Evolutionary conservation across 2,113 vertebrate genomes (phyloP).

Genomic region (Perognathus longimembris): DNA sequence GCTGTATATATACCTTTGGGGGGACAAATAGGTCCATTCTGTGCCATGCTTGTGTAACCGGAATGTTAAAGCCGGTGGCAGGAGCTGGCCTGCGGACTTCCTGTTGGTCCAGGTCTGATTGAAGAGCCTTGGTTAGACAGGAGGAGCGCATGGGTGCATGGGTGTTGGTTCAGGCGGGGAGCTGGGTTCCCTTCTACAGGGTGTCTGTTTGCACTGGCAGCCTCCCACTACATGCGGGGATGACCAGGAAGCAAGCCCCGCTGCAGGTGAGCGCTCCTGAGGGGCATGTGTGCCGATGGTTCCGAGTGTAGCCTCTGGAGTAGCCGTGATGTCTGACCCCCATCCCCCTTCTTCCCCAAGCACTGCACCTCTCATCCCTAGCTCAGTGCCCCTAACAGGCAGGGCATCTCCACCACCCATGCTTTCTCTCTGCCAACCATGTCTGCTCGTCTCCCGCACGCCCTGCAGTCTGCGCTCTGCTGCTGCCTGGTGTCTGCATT

Average conservation of each 20-base stretch:
- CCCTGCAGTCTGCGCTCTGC: too few species aligned
- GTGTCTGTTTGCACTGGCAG: too few species aligned
- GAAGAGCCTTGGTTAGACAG: neutral
- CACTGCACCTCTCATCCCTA: neutral
- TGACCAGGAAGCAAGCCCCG: neutral
- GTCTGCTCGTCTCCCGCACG: neutral
- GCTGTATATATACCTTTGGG: neutral
- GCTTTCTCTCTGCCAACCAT: rapidly evolving
- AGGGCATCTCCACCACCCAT: neutral
- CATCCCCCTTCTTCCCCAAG: neutral
- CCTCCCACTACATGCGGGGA: neutral
- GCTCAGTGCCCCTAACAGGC: neutral
- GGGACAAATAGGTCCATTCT: neutral
- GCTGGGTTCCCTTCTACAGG: too few species aligned
- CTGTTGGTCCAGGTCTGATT: neutral
- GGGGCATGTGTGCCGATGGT: neutral
- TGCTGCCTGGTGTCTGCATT: neutral
- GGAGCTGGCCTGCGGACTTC: neutral
- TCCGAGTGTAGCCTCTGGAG: neutral
- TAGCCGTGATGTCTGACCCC: neutral
- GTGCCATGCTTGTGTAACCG: neutral
- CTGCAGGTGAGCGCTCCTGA: neutral
- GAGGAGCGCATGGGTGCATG: neutral
- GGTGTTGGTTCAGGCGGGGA: neutral
- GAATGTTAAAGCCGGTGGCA: neutral